A percentile compares a stretch with the other conserved stretches of the same genome.
phyloP scores from a whole-genome alignment of 2,888 invertebrate genomes.

The Tyria jacobaeae region DNA sequence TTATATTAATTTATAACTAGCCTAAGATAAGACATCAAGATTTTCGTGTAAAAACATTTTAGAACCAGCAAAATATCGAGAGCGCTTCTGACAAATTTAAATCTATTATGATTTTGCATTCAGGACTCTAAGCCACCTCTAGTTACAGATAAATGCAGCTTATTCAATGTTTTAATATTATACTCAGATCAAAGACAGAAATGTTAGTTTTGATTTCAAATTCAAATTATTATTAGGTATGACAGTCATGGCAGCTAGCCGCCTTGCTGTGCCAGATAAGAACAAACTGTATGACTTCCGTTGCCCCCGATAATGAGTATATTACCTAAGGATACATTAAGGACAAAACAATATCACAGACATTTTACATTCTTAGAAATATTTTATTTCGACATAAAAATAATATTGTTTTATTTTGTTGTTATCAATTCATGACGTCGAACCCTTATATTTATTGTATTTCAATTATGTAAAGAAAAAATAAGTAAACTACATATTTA shows the following conservation, averaged over 20 bases:
- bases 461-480: too few species aligned
- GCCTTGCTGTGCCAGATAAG: conserved; percentile 63
- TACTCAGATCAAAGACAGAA: background rate
- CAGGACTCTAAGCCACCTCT: too few species aligned
- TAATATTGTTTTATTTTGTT: conserved; percentile 6
- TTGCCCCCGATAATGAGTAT: conserved; percentile 59
- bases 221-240: conserved; percentile 45
- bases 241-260: conserved; percentile 43
- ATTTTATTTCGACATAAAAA: conserved; percentile 5
- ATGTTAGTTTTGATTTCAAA: conserved; percentile 17
- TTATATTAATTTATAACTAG: too few species aligned
- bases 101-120: too few species aligned
- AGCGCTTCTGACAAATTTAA: too few species aligned
- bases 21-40: background rate
- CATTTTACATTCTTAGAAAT: conserved; percentile 54
- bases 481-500: background rate
- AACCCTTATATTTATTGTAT: background rate
- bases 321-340: conserved; percentile 57
- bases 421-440: background rate
- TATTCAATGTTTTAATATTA: background rate
- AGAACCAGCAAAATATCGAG: too few species aligned
- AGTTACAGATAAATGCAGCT: background rate
- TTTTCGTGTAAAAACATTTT: background rate
- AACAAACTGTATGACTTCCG: conserved; percentile 69
- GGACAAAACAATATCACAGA: conserved; percentile 56